phyloP scores from a whole-genome alignment of 1,140 invertebrate species.

The Eupristina koningsbergeri region DNA sequence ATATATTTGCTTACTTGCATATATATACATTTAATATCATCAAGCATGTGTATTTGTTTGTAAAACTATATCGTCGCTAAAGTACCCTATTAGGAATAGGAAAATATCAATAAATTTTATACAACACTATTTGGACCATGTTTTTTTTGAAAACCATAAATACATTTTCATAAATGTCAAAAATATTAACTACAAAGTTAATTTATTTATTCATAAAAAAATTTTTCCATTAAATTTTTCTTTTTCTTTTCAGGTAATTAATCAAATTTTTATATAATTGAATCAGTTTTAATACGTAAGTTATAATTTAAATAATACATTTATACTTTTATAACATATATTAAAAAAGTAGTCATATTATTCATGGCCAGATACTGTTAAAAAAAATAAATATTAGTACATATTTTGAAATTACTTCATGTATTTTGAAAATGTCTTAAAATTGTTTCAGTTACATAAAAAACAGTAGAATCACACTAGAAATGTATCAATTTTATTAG shows the following conservation, averaged over 20 bases:
- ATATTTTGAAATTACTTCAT: background rate
- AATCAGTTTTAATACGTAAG: background rate
- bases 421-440: background rate
- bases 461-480: background rate
- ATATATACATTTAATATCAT: no score
- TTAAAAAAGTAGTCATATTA: background rate
- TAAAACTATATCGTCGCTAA: background rate
- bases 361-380: background rate
- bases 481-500: slow-evolving; percentile 8
- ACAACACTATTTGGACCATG: no score
- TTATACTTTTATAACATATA: background rate
- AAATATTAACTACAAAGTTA: background rate
- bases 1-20: no score
- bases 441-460: background rate
- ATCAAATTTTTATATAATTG: no score
- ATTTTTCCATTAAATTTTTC: background rate
- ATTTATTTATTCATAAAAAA: background rate
- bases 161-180: background rate
- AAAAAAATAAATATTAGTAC: background rate
- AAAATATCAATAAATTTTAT: no score
- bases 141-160: no score
- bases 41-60: background rate
- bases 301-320: background rate
- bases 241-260: slow-evolving; percentile 29
- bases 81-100: background rate